phyloP scores from a whole-genome alignment of 2,797 vertebrate genomes.

The Anolis apletophallus region DNA sequence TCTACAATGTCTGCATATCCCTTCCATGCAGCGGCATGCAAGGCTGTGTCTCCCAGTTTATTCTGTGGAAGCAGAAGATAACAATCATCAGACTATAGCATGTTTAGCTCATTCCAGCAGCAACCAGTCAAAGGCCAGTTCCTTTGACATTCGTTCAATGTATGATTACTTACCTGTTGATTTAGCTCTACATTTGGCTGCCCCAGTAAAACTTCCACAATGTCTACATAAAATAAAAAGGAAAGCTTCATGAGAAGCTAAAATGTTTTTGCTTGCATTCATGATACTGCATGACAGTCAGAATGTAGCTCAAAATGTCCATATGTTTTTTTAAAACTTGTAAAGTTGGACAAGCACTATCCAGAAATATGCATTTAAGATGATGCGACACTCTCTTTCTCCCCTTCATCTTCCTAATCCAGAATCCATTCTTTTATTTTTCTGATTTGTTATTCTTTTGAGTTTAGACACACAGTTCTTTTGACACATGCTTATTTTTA shows the following conservation, averaged over 20 bases:
- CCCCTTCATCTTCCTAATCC: not conserved
- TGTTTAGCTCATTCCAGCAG: slow-evolving; percentile 35
- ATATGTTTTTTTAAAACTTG: not conserved
- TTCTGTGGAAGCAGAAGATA: slow-evolving; percentile 83
- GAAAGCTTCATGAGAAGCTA: slow-evolving; percentile 14
- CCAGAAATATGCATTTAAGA: not conserved
- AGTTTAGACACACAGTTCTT: slow-evolving; percentile 8
- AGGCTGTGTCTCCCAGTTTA: slow-evolving; percentile 94
- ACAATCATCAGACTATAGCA: slow-evolving; percentile 44
- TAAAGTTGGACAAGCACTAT: not conserved
- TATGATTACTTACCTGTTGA: slow-evolving; percentile 87
- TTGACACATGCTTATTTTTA: not conserved
- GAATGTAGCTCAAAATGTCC: slow-evolving; percentile 23
- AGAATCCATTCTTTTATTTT: not conserved
- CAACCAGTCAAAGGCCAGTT: slow-evolving; percentile 31
- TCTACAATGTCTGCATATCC: slow-evolving; percentile 97
- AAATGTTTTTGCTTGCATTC: not conserved
- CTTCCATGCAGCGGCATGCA: slow-evolving; percentile 99
- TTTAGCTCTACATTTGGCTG: slow-evolving; percentile 92
- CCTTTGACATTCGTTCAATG: not conserved
- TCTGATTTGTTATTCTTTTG: not conserved
- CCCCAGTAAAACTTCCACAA: slow-evolving; percentile 91
- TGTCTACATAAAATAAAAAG: slow-evolving; percentile 80
- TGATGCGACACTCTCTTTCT: not conserved
- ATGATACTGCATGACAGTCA: not conserved